Evolutionary conservation across 2,113 vertebrate genomes (phyloP).

Genomic region (Morone chrysops): DNA sequence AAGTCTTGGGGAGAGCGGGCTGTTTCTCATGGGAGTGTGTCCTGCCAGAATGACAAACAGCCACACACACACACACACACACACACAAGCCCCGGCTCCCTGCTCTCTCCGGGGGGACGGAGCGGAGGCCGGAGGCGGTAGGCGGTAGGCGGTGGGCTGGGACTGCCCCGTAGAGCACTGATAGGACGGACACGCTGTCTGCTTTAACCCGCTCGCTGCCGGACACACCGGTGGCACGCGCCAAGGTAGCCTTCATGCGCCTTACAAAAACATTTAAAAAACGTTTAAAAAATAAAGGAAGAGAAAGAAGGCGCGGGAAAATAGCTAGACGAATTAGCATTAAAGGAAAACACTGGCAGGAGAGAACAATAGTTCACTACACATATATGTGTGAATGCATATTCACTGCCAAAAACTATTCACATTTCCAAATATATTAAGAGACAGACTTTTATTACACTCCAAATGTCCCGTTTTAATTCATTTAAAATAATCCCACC

Average conservation of each 20-base stretch:
- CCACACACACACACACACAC: slow-evolving; percentile 21
- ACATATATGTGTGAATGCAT: no score
- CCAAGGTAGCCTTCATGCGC: background rate
- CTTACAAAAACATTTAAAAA: background rate
- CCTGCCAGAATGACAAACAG: slow-evolving; percentile 66
- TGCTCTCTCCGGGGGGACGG: slow-evolving; percentile 33
- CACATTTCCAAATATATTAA: background rate
- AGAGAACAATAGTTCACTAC: no score
- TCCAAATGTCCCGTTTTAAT: background rate
- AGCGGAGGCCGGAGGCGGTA: slow-evolving; percentile 23
- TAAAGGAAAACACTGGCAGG: no score
- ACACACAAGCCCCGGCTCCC: slow-evolving; percentile 31
- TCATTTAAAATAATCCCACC: background rate
- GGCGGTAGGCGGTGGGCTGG: slow-evolving; percentile 65
- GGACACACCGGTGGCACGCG: background rate
- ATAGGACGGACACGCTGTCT: slow-evolving; percentile 65
- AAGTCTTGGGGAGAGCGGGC: slow-evolving; percentile 35
- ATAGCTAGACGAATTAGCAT: no score
- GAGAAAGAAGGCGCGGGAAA: no score
- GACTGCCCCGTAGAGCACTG: slow-evolving; percentile 55
- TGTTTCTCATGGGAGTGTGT: slow-evolving; percentile 64
- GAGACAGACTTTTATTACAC: background rate
- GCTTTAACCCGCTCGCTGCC: slow-evolving; percentile 78
- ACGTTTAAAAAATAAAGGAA: background rate
- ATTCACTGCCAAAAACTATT: no score